Evolutionary conservation across 2,113 vertebrate species (phyloP), one percentile per base, ranked within the genome.

Genomic region (Anarrhichthys ocellatus): DNA sequence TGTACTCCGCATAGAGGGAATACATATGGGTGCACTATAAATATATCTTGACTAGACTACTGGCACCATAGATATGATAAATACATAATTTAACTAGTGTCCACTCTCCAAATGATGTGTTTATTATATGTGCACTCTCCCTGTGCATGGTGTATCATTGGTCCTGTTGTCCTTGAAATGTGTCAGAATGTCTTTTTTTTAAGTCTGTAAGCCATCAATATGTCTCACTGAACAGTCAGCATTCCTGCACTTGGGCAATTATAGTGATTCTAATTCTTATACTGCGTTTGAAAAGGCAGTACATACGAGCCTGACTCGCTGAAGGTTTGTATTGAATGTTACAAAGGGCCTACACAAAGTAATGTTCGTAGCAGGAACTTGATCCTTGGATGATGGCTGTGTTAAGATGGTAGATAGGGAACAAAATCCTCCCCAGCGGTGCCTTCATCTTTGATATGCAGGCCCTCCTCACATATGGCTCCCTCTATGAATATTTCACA

Each of bases 401-500:
- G 87, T 91, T 90, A 79, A 89, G 89, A 86, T 90, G 75, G 70
- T 75, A 87, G 72, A 90, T 85, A 83, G 74, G 72, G 44, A 82
- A 62, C 63, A 15, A 88, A 84, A 87, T 77, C 66, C 69, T 88
- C 77, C 83, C 66, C 73, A 81, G 88, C 50, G 38, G 70, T 68
- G 83, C 80, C 79, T 73, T 85, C 54, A 65, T 86, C 81, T 81
- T 83, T 83, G 89, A 86, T 78, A 88, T 78, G 76, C 70, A 29
- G 32, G 87, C 71, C 54, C 50, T 87, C 54, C 63, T 73, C 74
- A 38, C 46, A 64, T 75, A 79, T 82, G 76, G 61, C 81, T 73
- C 62, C 78, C 76, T 87, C 84, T 87, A 85, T 92, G 84, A 94
- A 93, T 94, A 94, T 92, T 93, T 94, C 88, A 90, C 88, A 82